phyloP scores from a whole-genome alignment of 2,888 invertebrate species.

The Itoplectis maculator region DNA sequence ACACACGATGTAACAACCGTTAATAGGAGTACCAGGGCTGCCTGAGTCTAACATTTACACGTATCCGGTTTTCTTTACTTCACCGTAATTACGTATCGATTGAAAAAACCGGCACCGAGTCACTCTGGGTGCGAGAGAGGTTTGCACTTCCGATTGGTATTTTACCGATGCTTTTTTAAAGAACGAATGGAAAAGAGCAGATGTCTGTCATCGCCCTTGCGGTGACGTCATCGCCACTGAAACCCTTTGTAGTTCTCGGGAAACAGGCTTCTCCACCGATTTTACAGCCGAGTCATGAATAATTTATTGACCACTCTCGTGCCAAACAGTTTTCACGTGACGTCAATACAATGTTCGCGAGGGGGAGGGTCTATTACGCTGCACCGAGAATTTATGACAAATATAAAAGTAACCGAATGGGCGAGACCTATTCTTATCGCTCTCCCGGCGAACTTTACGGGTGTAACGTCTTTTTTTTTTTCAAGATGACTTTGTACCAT shows the following conservation, averaged over 20 bases:
- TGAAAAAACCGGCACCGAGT: no score
- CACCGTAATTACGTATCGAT: no score
- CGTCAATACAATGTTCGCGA: neutral
- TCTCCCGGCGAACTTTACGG: neutral
- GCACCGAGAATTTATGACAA: constrained; percentile 4
- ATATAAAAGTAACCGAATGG: neutral
- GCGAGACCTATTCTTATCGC: neutral
- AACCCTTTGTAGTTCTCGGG: neutral
- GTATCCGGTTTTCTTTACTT: no score
- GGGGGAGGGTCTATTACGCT: neutral
- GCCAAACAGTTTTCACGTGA: constrained; percentile 3
- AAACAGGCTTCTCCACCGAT: neutral
- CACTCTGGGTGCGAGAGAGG: no score
- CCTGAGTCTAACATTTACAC: neutral
- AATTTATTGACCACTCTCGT: constrained; percentile 3
- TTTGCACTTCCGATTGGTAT: no score
- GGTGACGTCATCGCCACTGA: neutral
- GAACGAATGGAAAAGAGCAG: neutral
- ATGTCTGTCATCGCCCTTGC: neutral
- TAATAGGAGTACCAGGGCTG: neutral
- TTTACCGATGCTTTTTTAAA: no score
- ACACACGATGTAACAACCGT: neutral
- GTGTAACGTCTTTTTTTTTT: neutral
- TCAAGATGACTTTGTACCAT: neutral
- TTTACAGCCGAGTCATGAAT: neutral